These are phyloP conservation scores for Drosophila kanapiae DNA, from an alignment of 1,140 invertebrate species.

Conservation along the genomic window DNA sequence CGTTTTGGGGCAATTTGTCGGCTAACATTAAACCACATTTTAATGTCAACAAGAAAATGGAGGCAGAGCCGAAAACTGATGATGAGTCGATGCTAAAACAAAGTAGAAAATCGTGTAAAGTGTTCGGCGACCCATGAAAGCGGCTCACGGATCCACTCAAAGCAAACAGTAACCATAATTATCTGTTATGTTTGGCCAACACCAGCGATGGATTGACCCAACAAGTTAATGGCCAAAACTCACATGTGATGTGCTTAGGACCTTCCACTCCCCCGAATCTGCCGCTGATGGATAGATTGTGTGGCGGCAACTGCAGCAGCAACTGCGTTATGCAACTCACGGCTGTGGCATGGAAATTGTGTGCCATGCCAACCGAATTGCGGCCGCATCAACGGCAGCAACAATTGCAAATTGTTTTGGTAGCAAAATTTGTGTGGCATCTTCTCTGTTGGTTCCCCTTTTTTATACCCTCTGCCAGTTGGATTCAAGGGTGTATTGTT, in stretches of 20 bases:
- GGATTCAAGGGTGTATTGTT: background rate
- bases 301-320: conserved; percentile 33
- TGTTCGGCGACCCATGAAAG: conserved; percentile 33
- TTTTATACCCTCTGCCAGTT: background rate
- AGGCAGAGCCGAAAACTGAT: conserved; percentile 1
- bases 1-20: conserved; percentile 8
- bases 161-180: conserved; percentile 45
- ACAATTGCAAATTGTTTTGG: conserved; percentile 79
- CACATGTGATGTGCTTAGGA: conserved; percentile 25
- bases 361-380: conserved; percentile 69
- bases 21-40: conserved; percentile 18
- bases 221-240: conserved; percentile 59
- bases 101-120: conserved; percentile 22
- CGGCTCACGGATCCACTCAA: conserved; percentile 10
- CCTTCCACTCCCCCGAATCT: conserved; percentile 8
- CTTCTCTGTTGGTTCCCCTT: conserved; percentile 17
- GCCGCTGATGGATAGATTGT: conserved; percentile 40
- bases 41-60: conserved; percentile 34
- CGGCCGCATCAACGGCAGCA: conserved; percentile 62
- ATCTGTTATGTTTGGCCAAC: conserved; percentile 46
- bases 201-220: conserved; percentile 50
- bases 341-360: conserved; percentile 55
- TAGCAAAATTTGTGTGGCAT: conserved; percentile 64
- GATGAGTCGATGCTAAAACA: conserved; percentile 13
- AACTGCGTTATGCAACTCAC: conserved; percentile 59